phyloP scores from a whole-genome alignment of 35 echinoderm and acorn worm genomes.

The Heliocidaris tuberculata region DNA sequence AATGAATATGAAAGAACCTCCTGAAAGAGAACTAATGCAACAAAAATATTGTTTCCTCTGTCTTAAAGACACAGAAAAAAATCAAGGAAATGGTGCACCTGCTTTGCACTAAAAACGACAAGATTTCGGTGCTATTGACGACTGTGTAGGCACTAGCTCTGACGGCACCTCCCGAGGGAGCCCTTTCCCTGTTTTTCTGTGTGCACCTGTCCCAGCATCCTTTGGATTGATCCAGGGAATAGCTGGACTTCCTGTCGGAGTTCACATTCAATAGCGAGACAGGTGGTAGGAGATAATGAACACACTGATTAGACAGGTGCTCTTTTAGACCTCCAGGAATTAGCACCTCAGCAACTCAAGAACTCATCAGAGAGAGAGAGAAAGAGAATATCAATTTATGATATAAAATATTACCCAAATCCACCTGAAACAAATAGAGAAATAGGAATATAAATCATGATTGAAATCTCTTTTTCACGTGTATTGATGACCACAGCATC shows the following conservation, averaged over 20 bases:
- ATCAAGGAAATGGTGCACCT: background rate
- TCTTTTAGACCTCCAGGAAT: background rate
- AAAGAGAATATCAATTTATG: background rate
- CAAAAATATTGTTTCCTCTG: background rate
- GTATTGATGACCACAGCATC: background rate
- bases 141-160: background rate
- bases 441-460: background rate
- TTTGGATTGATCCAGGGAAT: background rate
- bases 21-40: constrained; percentile 4
- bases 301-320: background rate
- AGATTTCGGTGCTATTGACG: background rate
- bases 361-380: background rate
- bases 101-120: background rate
- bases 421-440: background rate
- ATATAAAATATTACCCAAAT: background rate
- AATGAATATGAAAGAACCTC: background rate
- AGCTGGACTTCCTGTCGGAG: background rate
- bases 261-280: background rate
- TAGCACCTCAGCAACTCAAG: background rate
- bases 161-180: background rate
- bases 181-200: background rate
- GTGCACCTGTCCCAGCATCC: constrained; percentile 1
- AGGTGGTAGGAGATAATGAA: background rate
- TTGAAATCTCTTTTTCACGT: background rate
- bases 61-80: background rate